These are phyloP conservation scores for Chloroceryle aenea DNA, from an alignment of 2,113 vertebrate genomes.

Conservation along the genomic window DNA sequence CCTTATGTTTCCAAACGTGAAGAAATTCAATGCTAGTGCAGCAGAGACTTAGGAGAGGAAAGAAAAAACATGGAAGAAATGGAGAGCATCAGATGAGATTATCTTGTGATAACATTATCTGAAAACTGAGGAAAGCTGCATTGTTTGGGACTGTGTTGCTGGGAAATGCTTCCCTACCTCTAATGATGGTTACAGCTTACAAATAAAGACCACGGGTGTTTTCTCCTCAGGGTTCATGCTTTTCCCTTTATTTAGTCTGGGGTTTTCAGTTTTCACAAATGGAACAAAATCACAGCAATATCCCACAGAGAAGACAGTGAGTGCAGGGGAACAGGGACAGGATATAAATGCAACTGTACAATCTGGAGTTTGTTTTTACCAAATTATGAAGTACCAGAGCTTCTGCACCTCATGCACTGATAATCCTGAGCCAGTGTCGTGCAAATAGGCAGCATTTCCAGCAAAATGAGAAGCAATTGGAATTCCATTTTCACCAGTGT, in stretches of 20 bases:
- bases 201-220: neutral
- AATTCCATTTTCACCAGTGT: neutral
- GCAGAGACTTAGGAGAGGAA: neutral
- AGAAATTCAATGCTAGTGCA: neutral
- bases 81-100: neutral
- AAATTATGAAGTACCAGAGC: neutral
- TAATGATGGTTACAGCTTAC: neutral
- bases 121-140: neutral
- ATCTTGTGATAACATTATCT: neutral
- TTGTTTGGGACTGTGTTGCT: neutral
- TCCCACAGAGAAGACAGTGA: fast-evolving
- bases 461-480: neutral
- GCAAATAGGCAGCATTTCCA: neutral
- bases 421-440: neutral
- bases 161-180: neutral
- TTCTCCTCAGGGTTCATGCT: neutral
- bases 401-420: neutral
- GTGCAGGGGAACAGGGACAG: neutral
- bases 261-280: neutral
- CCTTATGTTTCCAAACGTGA: neutral
- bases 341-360: neutral
- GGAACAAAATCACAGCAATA: neutral
- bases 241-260: neutral
- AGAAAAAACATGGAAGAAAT: neutral
- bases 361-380: neutral